These are phyloP conservation scores for Mechanitis mazaeus DNA, from an alignment of 2,888 invertebrate species.

Conservation along the genomic window DNA sequence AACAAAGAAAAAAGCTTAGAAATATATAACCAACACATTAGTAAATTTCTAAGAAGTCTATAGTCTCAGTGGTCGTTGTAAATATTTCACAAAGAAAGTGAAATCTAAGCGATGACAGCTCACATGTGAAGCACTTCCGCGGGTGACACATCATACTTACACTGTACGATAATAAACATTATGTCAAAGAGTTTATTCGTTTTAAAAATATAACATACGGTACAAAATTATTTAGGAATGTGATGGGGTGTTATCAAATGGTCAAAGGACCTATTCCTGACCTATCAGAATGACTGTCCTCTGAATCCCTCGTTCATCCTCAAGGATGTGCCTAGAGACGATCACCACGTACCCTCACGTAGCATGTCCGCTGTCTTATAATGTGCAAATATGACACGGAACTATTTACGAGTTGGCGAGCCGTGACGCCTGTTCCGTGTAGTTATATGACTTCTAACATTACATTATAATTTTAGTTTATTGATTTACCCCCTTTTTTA, in stretches of 20 bases:
- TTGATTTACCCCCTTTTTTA: no score
- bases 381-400: not conserved
- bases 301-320: no score
- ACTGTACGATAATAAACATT: no score
- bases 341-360: no score
- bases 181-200: no score
- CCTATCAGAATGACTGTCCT: no score
- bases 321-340: no score
- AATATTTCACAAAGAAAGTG: slow-evolving; percentile 27
- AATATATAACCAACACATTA: not conserved
- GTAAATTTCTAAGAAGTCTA: slow-evolving; percentile 8
- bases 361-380: not conserved
- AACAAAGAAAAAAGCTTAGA: not conserved
- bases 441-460: not conserved
- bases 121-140: slow-evolving; percentile 12
- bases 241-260: no score
- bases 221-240: no score
- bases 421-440: slow-evolving; percentile 4
- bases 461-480: no score
- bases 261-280: no score
- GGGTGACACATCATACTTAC: not conserved
- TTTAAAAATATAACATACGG: no score
- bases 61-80: slow-evolving; percentile 15
- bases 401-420: not conserved
- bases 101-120: slow-evolving; percentile 25